Evolutionary conservation across 2,113 vertebrate genomes (phyloP).

Genomic region (Riparia riparia): DNA sequence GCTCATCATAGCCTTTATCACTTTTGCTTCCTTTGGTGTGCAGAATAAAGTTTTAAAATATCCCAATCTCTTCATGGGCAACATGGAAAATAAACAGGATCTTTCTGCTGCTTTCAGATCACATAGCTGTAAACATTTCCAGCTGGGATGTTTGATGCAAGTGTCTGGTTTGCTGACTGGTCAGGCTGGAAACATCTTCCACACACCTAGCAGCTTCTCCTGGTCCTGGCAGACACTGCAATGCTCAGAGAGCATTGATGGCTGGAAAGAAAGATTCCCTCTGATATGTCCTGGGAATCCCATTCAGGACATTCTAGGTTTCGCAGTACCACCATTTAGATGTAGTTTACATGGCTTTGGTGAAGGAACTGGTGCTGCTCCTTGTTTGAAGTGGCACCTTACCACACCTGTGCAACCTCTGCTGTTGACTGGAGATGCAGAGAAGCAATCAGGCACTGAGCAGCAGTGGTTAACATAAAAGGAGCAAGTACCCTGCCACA

Average conservation of each 20-base stretch:
- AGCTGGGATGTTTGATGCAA: rapidly evolving
- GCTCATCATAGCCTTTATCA: background rate
- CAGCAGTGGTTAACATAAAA: background rate
- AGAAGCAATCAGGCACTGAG: background rate
- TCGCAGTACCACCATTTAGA: background rate
- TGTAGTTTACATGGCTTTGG: background rate
- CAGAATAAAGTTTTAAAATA: background rate
- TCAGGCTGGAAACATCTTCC: background rate
- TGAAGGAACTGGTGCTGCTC: background rate
- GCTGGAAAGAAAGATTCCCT: background rate
- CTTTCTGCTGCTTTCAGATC: background rate
- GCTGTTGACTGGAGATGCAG: background rate
- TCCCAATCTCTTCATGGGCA: background rate
- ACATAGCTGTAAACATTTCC: background rate
- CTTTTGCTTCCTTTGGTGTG: background rate
- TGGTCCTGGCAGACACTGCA: background rate
- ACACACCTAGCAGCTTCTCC: background rate
- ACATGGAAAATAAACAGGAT: background rate
- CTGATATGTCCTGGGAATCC: background rate
- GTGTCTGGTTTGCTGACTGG: background rate
- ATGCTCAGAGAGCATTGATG: background rate
- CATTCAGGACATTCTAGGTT: background rate
- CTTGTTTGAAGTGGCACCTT: background rate
- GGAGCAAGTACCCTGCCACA: background rate
- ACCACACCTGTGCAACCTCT: background rate